These are phyloP conservation scores for Plutella xylostella DNA, from an alignment of 2,888 invertebrate genomes.

Conservation along the genomic window DNA sequence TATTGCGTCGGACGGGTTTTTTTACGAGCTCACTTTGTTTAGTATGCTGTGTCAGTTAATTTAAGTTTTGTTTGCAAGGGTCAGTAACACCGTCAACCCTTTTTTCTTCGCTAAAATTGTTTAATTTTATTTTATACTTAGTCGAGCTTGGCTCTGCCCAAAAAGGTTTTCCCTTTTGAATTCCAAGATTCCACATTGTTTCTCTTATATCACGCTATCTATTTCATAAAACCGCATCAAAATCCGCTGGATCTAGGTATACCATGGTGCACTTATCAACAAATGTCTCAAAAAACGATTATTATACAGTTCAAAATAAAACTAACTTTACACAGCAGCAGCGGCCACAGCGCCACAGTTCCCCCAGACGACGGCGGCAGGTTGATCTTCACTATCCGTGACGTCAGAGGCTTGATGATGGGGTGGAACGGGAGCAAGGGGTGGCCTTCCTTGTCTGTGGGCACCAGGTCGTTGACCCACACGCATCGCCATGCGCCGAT, in stretches of 20 bases:
- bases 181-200: no score
- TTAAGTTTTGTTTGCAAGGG: no score
- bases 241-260: no score
- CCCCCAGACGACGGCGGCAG: neutral
- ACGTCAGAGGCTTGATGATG: constrained; percentile 22
- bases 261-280: neutral
- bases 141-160: no score
- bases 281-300: neutral
- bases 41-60: no score
- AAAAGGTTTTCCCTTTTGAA: no score
- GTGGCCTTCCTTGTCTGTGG: constrained; percentile 42
- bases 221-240: no score
- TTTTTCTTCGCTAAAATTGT: no score
- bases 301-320: no score
- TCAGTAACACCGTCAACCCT: no score
- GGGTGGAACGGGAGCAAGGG: constrained; percentile 57
- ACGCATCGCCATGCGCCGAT: constrained; percentile 57
- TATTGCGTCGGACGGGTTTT: neutral
- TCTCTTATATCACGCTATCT: no score
- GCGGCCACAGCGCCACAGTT: constrained; percentile 46
- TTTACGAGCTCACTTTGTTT: constrained; percentile 11
- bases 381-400: neutral
- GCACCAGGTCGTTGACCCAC: constrained; percentile 57
- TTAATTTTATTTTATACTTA: no score
- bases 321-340: constrained; percentile 50